Percentiles rank a stretch among this genome's conserved stretches.
These are phyloP conservation scores for Philereme transversata DNA, from an alignment of 2,888 invertebrate species.

Conservation along the genomic window DNA sequence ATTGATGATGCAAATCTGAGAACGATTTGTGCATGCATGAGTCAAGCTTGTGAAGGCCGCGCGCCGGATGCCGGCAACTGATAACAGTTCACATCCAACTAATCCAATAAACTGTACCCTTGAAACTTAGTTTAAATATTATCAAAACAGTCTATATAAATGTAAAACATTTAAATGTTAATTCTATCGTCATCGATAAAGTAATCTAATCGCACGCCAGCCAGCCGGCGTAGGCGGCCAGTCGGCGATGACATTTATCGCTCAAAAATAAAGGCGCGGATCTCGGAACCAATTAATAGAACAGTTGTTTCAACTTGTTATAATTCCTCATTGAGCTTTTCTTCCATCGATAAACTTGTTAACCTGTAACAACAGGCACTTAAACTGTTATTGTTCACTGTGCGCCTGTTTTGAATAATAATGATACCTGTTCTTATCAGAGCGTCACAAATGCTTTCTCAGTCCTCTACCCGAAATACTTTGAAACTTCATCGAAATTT, in stretches of 20 bases:
- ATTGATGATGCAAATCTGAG: slow-evolving; percentile 60
- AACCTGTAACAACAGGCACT: too few relatives aligned
- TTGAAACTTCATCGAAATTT: slow-evolving; percentile 16
- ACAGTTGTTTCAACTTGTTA: slow-evolving; percentile 19
- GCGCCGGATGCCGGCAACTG: slow-evolving; percentile 62
- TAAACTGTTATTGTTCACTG: slow-evolving; percentile 28
- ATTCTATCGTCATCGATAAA: slow-evolving; percentile 33
- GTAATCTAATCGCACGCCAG: slow-evolving; percentile 32
- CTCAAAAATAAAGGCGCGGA: slow-evolving; percentile 20
- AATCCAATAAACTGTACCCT: slow-evolving; percentile 29
- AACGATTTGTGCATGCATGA: slow-evolving; percentile 56
- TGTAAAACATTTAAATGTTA: slow-evolving; percentile 21
- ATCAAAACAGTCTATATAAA: slow-evolving; percentile 11
- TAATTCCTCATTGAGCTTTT: slow-evolving; percentile 16
- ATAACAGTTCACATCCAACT: slow-evolving; percentile 51
- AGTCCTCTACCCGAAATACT: slow-evolving; percentile 2
- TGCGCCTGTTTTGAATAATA: slow-evolving; percentile 31
- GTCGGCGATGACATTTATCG: slow-evolving; percentile 23
- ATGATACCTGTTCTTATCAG: slow-evolving; percentile 26
- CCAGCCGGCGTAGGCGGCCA: slow-evolving; percentile 28
- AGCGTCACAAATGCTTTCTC: not conserved
- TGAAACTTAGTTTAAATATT: slow-evolving; percentile 15
- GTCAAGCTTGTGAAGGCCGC: slow-evolving; percentile 63
- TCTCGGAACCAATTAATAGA: slow-evolving; percentile 17
- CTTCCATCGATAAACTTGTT: slow-evolving; percentile 18